Percentiles rank a stretch among this genome's conserved stretches.
Conservation (phyloP, 1,140 invertebrate species). For the Andricus grossulariae region DNA sequence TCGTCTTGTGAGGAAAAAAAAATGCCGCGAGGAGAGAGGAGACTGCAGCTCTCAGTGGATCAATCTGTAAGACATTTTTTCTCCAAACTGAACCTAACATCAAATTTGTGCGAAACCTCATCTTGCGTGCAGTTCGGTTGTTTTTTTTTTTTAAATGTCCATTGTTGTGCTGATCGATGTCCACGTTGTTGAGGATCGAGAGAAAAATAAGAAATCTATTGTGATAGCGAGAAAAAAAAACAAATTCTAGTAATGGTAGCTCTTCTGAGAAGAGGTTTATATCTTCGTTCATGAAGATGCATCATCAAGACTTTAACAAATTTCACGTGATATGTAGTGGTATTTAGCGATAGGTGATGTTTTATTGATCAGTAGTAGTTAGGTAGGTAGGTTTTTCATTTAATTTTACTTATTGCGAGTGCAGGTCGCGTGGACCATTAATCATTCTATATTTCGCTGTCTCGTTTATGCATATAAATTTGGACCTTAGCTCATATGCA, state of each 20-base stretch:
- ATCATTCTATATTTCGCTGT: not conserved
- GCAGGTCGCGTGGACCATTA: slow-evolving; percentile 43
- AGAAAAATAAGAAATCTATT: slow-evolving; percentile 55
- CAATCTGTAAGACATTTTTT: too few species aligned
- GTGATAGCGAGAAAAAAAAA: slow-evolving; percentile 64
- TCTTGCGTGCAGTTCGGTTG: too few species aligned
- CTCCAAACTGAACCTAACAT: too few species aligned
- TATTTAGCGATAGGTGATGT: slow-evolving; percentile 49
- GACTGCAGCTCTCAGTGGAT: too few species aligned
- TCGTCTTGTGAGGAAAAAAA: too few species aligned
- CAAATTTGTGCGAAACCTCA: too few species aligned
- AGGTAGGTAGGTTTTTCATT: slow-evolving; percentile 49
- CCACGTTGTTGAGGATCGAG: slow-evolving; percentile 37
- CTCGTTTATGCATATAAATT: too few species aligned
- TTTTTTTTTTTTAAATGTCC: too few species aligned
- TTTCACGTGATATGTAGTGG: slow-evolving; percentile 68
- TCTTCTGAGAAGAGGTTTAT: slow-evolving; percentile 64
- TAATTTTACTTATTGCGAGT: slow-evolving; percentile 52
- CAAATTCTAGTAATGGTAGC: slow-evolving; percentile 60
- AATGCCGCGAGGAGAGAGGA: too few species aligned
- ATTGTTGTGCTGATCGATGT: not conserved
- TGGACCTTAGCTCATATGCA: too few species aligned
- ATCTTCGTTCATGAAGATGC: slow-evolving; percentile 65
- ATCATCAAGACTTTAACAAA: slow-evolving; percentile 70
- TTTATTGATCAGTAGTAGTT: slow-evolving; percentile 58